These are phyloP conservation scores for Drosophila neotestacea DNA, from an alignment of 2,888 invertebrate species.

Conservation along the genomic window DNA sequence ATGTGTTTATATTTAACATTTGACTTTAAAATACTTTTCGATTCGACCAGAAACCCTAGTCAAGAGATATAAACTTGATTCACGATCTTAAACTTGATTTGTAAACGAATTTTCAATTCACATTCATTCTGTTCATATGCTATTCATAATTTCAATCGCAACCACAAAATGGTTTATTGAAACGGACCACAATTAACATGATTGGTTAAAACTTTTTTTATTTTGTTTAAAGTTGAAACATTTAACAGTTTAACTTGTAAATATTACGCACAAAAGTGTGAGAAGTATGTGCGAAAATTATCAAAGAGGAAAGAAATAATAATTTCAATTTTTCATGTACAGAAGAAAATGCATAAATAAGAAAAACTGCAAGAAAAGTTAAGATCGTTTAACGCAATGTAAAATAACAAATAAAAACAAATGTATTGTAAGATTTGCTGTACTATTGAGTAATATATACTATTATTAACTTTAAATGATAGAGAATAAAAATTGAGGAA, in stretches of 20 bases:
- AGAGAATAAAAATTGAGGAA: slow-evolving; percentile 69
- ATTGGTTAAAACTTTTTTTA: background rate
- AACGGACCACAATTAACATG: slow-evolving; percentile 4
- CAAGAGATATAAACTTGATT: slow-evolving; percentile 8
- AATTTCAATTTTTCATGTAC: slow-evolving; percentile 34
- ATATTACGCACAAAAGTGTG: slow-evolving; percentile 18
- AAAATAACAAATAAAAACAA: slow-evolving; percentile 19
- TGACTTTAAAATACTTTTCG: background rate
- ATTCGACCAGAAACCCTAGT: slow-evolving; percentile 10
- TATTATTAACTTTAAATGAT: slow-evolving; percentile 50
- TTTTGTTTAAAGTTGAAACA: slow-evolving; percentile 2
- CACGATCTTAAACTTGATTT: slow-evolving; percentile 1
- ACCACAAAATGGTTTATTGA: background rate
- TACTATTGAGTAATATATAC: slow-evolving; percentile 64
- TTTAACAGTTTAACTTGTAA: slow-evolving; percentile 31
- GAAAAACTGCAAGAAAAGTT: slow-evolving; percentile 11
- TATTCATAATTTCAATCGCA: background rate
- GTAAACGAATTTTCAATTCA: background rate
- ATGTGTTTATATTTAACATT: background rate
- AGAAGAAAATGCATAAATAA: slow-evolving; percentile 10
- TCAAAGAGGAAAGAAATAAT: slow-evolving; percentile 14
- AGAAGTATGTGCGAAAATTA: slow-evolving; percentile 16
- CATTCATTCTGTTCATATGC: background rate
- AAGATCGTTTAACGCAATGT: slow-evolving; percentile 39
- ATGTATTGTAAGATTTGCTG: slow-evolving; percentile 53